phyloP scores from a whole-genome alignment of 2,113 vertebrate species.

The Corythornis madagascariensis region DNA sequence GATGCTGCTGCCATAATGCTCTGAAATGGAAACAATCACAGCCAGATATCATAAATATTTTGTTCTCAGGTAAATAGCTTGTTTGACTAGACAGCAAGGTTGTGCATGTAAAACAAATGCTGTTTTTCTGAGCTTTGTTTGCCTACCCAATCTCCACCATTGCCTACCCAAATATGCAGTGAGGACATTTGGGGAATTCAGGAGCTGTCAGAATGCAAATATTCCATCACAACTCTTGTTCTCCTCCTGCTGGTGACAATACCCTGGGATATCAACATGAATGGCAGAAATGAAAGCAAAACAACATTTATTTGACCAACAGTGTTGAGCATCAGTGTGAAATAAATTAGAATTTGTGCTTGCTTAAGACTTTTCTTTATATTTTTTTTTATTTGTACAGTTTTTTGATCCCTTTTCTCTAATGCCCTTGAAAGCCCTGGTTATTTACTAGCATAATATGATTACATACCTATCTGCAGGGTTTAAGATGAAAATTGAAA shows the following conservation, averaged over 20 bases:
- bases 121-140: not conserved
- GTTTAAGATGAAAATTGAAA: slow-evolving; percentile 66
- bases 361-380: not conserved
- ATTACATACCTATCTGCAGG: slow-evolving; percentile 52
- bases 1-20: not conserved
- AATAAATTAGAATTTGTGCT: slow-evolving; percentile 5
- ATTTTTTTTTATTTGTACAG: not conserved
- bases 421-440: slow-evolving; percentile 43
- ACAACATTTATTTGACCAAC: slow-evolving; percentile 42
- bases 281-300: slow-evolving; percentile 48
- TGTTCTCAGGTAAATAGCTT: not conserved
- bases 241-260: not conserved
- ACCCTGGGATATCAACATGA: slow-evolving; percentile 20
- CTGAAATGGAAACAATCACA: not conserved
- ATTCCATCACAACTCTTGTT: not conserved
- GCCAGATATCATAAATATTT: not conserved
- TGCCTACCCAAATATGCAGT: not conserved
- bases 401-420: slow-evolving; percentile 22
- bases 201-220: not conserved
- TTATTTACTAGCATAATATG: slow-evolving; percentile 67
- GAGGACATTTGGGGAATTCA: not conserved
- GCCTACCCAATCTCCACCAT: not conserved
- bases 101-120: not conserved
- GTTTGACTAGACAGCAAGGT: not conserved
- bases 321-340: slow-evolving; percentile 22